A percentile compares a stretch with the other conserved stretches of the same genome.
phyloP scores from a whole-genome alignment of 1,140 invertebrate genomes.

The Drosophila novamexicana region DNA sequence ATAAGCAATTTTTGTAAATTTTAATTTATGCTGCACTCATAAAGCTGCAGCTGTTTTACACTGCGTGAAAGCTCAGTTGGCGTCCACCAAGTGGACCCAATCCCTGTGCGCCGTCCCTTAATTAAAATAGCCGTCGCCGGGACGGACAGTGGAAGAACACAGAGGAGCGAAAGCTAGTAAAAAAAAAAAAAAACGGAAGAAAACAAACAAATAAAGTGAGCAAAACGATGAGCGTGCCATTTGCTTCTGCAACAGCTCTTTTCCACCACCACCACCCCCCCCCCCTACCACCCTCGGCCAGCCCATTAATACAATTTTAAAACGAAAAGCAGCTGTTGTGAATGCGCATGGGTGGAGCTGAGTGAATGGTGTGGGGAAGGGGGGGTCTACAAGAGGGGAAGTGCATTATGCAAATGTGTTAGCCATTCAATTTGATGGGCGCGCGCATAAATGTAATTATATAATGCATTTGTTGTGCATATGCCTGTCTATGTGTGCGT shows the following conservation, averaged over 20 bases:
- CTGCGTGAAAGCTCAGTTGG: neutral
- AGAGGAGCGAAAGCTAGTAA: neutral
- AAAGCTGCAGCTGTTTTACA: neutral
- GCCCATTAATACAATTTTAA: constrained; percentile 18
- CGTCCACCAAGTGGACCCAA: neutral
- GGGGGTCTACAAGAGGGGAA: neutral
- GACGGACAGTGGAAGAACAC: neutral
- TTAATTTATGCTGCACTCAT: constrained; percentile 10
- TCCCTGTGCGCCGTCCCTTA: constrained; percentile 23
- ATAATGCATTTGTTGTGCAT: constrained; percentile 46
- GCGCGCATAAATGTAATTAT: constrained; percentile 71
- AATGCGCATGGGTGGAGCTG: neutral
- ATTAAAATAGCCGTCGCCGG: constrained; percentile 55
- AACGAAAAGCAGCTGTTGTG: constrained; percentile 29
- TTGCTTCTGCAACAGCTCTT: constrained; percentile 43
- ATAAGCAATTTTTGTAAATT: constrained; percentile 6
- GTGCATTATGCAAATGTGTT: constrained; percentile 62
- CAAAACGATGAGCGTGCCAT: constrained; percentile 49
- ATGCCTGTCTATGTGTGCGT: neutral
- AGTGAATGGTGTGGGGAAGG: too few relatives aligned
- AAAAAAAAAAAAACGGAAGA: neutral
- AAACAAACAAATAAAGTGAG: constrained; percentile 9
- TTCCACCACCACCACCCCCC: neutral
- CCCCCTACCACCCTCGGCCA: neutral
- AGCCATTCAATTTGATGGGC: constrained; percentile 73